Evolutionary conservation across 2,888 invertebrate species (phyloP).

Genomic region (Cosmia trapezina): DNA sequence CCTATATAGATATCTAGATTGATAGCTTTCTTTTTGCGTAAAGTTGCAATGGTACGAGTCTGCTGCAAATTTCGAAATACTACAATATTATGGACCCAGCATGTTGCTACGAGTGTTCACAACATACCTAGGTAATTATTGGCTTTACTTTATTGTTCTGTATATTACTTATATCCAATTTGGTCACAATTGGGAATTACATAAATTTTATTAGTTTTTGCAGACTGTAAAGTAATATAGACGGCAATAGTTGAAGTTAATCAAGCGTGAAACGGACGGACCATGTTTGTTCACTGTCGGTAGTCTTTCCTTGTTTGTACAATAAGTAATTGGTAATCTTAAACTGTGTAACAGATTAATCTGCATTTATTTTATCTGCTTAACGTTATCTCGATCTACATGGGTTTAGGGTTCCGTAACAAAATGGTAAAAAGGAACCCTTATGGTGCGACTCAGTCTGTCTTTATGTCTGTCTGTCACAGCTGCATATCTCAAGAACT

Average conservation of each 20-base stretch:
- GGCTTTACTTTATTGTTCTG: background rate
- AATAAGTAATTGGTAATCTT: constrained; percentile 26
- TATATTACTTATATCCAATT: constrained; percentile 16
- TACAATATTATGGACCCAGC: background rate
- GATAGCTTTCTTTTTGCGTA: constrained; percentile 19
- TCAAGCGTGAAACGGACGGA: constrained; percentile 32
- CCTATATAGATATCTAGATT: too few relatives aligned
- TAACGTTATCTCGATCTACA: background rate
- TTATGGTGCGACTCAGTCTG: too few relatives aligned
- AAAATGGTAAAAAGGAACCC: too few relatives aligned
- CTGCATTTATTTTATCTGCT: background rate
- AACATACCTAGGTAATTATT: constrained; percentile 9
- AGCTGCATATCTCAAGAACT: too few relatives aligned
- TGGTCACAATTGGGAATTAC: constrained; percentile 24
- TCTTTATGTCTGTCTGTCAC: too few relatives aligned
- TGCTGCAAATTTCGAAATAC: background rate
- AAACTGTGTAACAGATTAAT: constrained; percentile 7
- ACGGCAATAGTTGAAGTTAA: constrained; percentile 32
- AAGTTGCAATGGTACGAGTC: background rate
- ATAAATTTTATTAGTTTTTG: constrained; percentile 16
- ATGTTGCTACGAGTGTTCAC: background rate
- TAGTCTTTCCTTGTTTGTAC: constrained; percentile 22
- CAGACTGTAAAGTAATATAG: constrained; percentile 20
- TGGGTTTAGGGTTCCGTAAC: too few relatives aligned
- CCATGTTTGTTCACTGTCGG: constrained; percentile 18